Percentiles rank a stretch among this genome's conserved stretches.
Conservation (phyloP, 64 coral and sea anemone species). For the Acropora tenuis region DNA sequence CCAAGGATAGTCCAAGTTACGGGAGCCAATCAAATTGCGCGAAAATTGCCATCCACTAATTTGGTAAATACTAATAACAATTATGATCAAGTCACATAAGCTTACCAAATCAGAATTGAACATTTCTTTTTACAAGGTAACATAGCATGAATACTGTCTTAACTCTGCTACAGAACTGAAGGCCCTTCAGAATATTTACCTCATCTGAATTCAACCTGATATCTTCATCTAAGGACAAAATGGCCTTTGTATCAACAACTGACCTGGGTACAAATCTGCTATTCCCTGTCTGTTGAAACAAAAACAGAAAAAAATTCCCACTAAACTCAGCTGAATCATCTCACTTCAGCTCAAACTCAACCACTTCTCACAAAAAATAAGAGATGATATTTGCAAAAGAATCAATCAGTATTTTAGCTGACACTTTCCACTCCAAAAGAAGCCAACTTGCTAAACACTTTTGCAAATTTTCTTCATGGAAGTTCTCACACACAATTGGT, state of each 20-base stretch:
- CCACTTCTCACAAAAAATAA: background rate
- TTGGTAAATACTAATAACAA: too few relatives aligned
- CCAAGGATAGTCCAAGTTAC: too few relatives aligned
- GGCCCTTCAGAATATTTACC: constrained; percentile 30
- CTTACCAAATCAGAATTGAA: too few relatives aligned
- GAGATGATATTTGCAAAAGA: background rate
- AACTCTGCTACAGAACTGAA: too few relatives aligned
- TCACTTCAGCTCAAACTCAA: background rate
- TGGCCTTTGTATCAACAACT: constrained; percentile 85
- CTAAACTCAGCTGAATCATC: background rate
- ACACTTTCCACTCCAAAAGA: too few relatives aligned
- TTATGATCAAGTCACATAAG: too few relatives aligned
- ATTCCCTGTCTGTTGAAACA: constrained; percentile 58
- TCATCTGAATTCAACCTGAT: constrained; percentile 87
- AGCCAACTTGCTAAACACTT: too few relatives aligned
- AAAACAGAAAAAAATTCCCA: background rate
- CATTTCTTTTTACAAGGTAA: too few relatives aligned
- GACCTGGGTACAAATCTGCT: constrained; percentile 65
- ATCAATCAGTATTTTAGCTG: background rate
- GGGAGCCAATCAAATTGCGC: too few relatives aligned
- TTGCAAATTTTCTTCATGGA: background rate
- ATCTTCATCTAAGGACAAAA: constrained; percentile 94
- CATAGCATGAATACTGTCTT: too few relatives aligned
- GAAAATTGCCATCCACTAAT: too few relatives aligned
- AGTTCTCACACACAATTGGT: too few relatives aligned